phyloP scores from a whole-genome alignment of 2,113 vertebrate species.

The Trachemys scripta region DNA sequence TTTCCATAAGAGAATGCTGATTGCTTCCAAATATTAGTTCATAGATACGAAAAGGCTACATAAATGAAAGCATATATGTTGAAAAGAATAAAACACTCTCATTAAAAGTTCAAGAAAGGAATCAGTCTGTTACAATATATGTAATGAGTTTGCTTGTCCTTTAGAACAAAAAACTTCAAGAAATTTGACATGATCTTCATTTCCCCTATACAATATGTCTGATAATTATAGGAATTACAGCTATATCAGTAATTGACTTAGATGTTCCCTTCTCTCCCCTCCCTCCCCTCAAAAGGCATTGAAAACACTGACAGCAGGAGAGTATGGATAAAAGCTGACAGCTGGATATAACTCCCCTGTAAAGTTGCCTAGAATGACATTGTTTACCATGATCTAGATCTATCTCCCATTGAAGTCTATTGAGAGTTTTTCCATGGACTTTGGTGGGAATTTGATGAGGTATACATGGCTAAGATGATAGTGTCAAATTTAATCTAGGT shows the following conservation, averaged over 20 bases:
- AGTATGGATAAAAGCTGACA: neutral
- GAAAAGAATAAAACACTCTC: neutral
- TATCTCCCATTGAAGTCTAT: too few relatives aligned
- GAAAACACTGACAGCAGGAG: neutral
- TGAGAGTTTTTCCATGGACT: too few relatives aligned
- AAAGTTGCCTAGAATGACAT: neutral
- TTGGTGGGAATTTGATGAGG: neutral
- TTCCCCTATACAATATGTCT: neutral
- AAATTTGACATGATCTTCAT: conserved; percentile 13
- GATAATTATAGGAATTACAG: neutral
- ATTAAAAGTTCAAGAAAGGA: neutral
- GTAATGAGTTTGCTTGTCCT: neutral
- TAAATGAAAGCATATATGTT: neutral
- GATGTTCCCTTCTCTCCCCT: too few relatives aligned
- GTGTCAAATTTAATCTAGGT: neutral
- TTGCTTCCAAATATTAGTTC: conserved; percentile 4
- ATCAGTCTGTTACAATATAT: neutral
- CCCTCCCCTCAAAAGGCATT: neutral
- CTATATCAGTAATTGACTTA: neutral
- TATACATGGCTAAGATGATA: neutral
- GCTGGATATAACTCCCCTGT: neutral
- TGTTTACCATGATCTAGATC: too few relatives aligned
- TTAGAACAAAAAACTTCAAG: neutral
- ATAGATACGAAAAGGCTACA: neutral
- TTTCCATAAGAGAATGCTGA: neutral